Base-by-base conservation (phyloP, 2,888 invertebrate species). In the Quadroppia sp. region DNA sequence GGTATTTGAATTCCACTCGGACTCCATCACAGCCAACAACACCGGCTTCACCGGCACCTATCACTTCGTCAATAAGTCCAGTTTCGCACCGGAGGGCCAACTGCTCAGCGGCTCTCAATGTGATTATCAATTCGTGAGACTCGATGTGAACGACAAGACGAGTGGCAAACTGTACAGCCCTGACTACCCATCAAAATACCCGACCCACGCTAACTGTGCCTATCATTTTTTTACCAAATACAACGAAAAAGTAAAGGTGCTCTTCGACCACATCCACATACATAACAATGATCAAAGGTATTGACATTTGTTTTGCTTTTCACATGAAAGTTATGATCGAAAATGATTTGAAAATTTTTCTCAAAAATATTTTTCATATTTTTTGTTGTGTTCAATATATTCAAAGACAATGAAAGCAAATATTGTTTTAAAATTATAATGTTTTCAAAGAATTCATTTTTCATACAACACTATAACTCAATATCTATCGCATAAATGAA, bases 151-250 rank as follows among this genome's bases (percentile, higher is more conserved):
- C 42, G 67, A 67, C 15, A 40, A n/a, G 7, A 67, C 23, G 4
- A 50, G 70, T 71, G 91, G 92, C 73, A 87, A 89, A 75, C 88
- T 93, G 81, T 92, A 91, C 84, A 96, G 96, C 72, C 96, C 97
- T 0, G 89, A 91, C 75, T 97, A 95, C 86, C 97, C 97, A 77
- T 95, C 96, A 80, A 90, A 90, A 80, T 97, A 97, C 83, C 95
- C 96, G 23, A 90, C 90, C 82, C 92, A 94, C 82, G 88, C 92
- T 80, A 88, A 90, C 81, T 96, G 95, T 84, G 88, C 90, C 75
- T 94, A 92, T 84, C 88, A 90, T 81, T 91, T 97, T 82, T 88
- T 90, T 80, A 95, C 94, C 72, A 89, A 77, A 70, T 50, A 71
- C 53, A 78, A 78, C 67, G 90, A 91, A 83, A 85, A 90, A 78